phyloP scores from a whole-genome alignment of 2,113 vertebrate genomes.

The Sturnira hondurensis region DNA sequence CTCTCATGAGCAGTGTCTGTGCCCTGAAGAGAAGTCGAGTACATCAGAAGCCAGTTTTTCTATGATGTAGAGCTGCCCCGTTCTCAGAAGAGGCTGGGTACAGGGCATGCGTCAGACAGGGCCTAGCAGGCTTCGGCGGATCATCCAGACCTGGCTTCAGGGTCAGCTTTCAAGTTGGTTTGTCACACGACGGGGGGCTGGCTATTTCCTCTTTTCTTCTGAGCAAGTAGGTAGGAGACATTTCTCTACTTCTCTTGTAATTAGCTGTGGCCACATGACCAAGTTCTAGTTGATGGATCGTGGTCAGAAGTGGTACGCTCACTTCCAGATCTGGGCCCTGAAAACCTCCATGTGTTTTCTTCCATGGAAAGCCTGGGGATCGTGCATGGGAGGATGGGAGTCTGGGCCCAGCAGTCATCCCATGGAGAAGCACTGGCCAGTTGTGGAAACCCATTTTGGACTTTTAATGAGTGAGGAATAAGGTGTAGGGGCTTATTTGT shows the following conservation, averaged over 20 bases:
- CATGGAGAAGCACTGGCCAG: neutral
- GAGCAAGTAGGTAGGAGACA: neutral
- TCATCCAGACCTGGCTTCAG: neutral
- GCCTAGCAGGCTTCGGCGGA: neutral
- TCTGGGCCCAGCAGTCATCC: neutral
- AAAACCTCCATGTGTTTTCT: neutral
- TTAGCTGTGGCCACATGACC: neutral
- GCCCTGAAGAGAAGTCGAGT: neutral
- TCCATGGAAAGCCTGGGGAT: neutral
- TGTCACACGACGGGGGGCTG: neutral
- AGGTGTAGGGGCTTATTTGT: neutral
- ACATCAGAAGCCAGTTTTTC: neutral
- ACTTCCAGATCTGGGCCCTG: neutral
- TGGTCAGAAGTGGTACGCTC: neutral
- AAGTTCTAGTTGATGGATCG: neutral
- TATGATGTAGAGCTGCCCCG: no score
- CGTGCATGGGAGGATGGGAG: neutral
- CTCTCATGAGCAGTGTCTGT: neutral
- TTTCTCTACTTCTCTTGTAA: neutral
- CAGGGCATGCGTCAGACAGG: neutral
- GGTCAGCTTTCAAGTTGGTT: neutral
- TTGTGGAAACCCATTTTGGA: neutral
- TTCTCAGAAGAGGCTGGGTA: neutral
- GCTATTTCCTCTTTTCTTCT: neutral
- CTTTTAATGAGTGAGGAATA: neutral